phyloP scores from a whole-genome alignment of 2,113 vertebrate genomes.

The Orientallactaga bullata region DNA sequence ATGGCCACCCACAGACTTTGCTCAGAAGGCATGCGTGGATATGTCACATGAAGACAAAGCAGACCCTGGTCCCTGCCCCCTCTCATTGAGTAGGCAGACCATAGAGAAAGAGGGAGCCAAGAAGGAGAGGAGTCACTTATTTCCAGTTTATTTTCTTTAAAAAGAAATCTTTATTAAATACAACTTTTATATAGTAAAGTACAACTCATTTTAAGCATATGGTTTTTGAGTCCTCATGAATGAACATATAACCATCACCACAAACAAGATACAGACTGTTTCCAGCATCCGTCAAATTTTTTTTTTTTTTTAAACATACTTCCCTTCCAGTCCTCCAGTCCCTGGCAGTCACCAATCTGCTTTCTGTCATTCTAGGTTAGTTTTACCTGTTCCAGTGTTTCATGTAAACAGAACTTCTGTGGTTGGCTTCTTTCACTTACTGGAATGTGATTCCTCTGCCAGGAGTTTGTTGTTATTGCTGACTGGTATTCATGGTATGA shows the following conservation, averaged over 20 bases:
- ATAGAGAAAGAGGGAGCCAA: not conserved
- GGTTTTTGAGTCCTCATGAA: slow-evolving; percentile 38
- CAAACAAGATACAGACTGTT: not conserved
- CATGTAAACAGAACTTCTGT: not conserved
- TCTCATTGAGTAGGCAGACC: not conserved
- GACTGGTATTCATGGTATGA: not conserved
- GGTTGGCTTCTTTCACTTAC: not conserved
- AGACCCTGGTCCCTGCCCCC: not conserved
- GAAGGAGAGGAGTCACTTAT: not conserved
- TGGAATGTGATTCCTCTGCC: not conserved
- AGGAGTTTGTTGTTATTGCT: not conserved
- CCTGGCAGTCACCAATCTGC: not conserved
- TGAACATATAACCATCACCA: not conserved
- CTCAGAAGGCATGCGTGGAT: not conserved
- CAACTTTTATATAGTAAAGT: slow-evolving; percentile 14
- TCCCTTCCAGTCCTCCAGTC: not conserved
- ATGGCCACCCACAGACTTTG: not conserved
- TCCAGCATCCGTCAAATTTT: not conserved
- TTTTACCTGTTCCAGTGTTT: not conserved
- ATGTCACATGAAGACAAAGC: not conserved
- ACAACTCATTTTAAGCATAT: not conserved
- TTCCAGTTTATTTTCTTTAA: not conserved
- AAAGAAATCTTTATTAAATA: slow-evolving; percentile 28
- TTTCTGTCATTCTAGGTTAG: not conserved
- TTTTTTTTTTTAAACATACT: not conserved